phyloP scores from a whole-genome alignment of 2,797 vertebrate genomes.

The Hippopotamyrus pictus region DNA sequence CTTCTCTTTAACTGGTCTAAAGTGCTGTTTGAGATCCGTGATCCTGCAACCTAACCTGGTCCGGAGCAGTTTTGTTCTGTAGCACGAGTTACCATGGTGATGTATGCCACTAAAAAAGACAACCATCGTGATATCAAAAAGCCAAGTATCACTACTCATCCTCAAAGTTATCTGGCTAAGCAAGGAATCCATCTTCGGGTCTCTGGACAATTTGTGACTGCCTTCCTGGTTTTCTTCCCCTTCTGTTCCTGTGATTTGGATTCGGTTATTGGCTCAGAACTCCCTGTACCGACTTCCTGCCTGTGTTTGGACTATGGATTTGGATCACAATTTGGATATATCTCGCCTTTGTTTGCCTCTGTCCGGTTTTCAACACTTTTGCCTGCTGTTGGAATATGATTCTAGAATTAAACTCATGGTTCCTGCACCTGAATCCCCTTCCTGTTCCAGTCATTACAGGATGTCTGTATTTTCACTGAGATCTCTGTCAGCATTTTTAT shows the following conservation, averaged over 20 bases:
- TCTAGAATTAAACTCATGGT: background rate
- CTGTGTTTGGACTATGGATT: background rate
- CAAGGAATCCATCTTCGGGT: background rate
- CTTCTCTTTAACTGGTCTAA: background rate
- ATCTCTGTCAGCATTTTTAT: background rate
- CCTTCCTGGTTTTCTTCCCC: background rate
- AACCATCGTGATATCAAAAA: background rate
- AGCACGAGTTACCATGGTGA: background rate
- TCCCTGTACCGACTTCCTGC: background rate
- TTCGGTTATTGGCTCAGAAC: background rate
- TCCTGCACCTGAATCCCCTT: background rate
- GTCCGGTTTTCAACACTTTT: background rate
- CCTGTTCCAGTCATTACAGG: background rate
- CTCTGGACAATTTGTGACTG: background rate
- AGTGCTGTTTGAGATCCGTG: background rate
- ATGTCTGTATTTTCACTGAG: background rate
- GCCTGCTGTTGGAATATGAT: background rate
- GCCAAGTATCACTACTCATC: background rate
- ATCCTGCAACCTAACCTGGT: background rate
- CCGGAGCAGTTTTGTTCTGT: background rate
- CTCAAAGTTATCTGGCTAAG: background rate
- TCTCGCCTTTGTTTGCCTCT: background rate
- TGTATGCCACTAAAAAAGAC: background rate
- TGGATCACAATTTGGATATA: background rate
- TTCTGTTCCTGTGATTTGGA: background rate